phyloP scores from a whole-genome alignment of 2,888 invertebrate genomes.

The Mythimna lalbum region DNA sequence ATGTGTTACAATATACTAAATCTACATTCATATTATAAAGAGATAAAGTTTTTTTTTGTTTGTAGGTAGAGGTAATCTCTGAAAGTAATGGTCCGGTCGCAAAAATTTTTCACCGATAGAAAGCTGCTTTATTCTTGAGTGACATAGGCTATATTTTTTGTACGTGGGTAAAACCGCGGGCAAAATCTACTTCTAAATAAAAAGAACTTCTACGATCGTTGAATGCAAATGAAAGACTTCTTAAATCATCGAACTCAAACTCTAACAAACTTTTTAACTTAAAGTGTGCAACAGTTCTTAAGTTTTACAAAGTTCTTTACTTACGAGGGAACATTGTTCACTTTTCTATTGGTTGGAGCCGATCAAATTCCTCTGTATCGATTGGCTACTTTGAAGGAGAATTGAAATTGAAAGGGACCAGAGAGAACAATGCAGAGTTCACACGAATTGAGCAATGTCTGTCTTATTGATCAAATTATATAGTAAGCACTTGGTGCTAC shows the following conservation, averaged over 20 bases:
- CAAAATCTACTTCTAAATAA: neutral
- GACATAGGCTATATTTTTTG: no score
- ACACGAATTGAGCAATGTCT: no score
- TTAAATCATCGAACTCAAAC: neutral
- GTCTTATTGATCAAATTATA: no score
- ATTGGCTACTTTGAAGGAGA: neutral
- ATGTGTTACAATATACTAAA: neutral
- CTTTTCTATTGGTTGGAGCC: neutral
- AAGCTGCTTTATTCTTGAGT: no score
- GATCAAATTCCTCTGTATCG: neutral
- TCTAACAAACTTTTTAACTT: slow-evolving; percentile 20
- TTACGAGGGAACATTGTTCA: slow-evolving; percentile 12
- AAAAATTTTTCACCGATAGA: no score
- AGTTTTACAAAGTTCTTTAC: slow-evolving; percentile 18
- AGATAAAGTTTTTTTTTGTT: no score
- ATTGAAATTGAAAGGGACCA: neutral
- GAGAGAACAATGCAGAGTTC: no score
- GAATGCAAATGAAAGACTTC: neutral
- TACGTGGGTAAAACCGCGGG: no score
- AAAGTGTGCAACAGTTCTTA: slow-evolving; percentile 20
- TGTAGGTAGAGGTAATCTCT: no score
- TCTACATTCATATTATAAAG: no score
- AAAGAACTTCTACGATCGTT: neutral
- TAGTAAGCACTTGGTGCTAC: no score
- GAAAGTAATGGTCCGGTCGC: no score